Evolutionary conservation across 2,888 invertebrate genomes (phyloP), one percentile per base, ranked within the genome.

Genomic region (Lochmaea capreae): DNA sequence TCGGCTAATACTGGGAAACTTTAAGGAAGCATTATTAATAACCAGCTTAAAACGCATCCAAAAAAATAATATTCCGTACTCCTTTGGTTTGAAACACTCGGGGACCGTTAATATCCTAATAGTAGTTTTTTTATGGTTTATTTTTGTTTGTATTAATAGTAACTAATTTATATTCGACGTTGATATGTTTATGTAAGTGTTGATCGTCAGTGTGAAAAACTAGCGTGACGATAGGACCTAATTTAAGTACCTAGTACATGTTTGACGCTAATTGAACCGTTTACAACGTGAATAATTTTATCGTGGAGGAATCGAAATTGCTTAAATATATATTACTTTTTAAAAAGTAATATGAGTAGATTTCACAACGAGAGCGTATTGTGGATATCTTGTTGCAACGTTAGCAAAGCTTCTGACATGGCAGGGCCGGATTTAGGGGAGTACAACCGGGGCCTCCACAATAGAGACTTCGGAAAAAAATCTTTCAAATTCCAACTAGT

Each of bases 151-250:
- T 18, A 18, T 54, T 54, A 2, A 54, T 16, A 16, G 18, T 18
- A 18, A 54, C 10, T 54, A 10, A 54, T 16, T 54, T 16, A 9
- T 1, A 2, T 54, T 54, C 3, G 9, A 18, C n/a, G 54, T 18
- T 18, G 54, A 54, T 54, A 54, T 54, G 18, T 54, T 54, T 54
- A 54, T 18, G 16, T 10, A 54, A 18, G 54, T 54, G 54, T 54
- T 54, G 54, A 54, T 16, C 10, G 54, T 10, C 16, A 54, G 54
- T 16, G 54, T 52, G 52, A 52, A 52, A 52, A 52, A 52, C 16
- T 52, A 54, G 16, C 18, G 54, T 18, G 54, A 18, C 8, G n/a
- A 8, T 54, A 54, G 16, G 9, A 54, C 18, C 9, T 10, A 54
- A 54, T 18, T 54, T 54, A 54, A 54, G 18, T 54, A 54, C 52